These are phyloP conservation scores for Stegophylla sp. DNA, from an alignment of 2,888 invertebrate species.

Conservation along the genomic window DNA sequence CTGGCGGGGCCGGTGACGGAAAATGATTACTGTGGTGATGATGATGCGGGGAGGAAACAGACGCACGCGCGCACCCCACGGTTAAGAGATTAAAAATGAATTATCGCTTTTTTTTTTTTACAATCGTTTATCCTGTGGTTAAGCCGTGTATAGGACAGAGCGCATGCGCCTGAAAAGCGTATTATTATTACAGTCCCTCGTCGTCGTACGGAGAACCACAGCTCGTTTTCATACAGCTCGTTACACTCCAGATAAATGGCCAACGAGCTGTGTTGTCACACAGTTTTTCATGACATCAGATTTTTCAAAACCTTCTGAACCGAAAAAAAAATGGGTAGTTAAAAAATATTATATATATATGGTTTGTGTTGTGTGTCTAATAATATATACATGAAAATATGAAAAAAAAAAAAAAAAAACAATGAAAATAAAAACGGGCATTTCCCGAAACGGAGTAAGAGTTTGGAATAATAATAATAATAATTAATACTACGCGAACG, in stretches of 20 bases:
- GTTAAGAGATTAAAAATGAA: slow-evolving; percentile 57
- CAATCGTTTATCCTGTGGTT: slow-evolving; percentile 38
- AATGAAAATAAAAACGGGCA: not conserved
- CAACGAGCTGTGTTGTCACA: slow-evolving; percentile 55
- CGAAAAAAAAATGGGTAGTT: slow-evolving; percentile 42
- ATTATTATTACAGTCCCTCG: not conserved
- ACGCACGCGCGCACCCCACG: not conserved
- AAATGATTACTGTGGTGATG: too few species aligned
- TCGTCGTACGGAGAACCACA: slow-evolving; percentile 24
- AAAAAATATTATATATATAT: slow-evolving; percentile 28
- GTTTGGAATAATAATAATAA: too few species aligned
- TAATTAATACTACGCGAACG: slow-evolving; percentile 30
- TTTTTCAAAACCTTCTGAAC: slow-evolving; percentile 45
- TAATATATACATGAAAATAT: too few species aligned
- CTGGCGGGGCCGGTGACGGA: too few species aligned
- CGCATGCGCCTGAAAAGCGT: not conserved
- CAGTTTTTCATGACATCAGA: slow-evolving; percentile 53
- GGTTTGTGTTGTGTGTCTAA: not conserved
- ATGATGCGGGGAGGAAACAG: too few species aligned
- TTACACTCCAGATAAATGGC: slow-evolving; percentile 58
- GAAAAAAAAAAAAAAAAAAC: slow-evolving; percentile 2
- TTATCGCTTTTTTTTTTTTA: slow-evolving; percentile 45
- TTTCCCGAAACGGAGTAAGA: not conserved
- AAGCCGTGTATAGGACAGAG: slow-evolving; percentile 28
- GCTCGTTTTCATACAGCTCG: slow-evolving; percentile 54